Evolutionary conservation across 2,113 vertebrate species (phyloP), one percentile per base, ranked within the genome.

Genomic region (Geococcyx californianus): DNA sequence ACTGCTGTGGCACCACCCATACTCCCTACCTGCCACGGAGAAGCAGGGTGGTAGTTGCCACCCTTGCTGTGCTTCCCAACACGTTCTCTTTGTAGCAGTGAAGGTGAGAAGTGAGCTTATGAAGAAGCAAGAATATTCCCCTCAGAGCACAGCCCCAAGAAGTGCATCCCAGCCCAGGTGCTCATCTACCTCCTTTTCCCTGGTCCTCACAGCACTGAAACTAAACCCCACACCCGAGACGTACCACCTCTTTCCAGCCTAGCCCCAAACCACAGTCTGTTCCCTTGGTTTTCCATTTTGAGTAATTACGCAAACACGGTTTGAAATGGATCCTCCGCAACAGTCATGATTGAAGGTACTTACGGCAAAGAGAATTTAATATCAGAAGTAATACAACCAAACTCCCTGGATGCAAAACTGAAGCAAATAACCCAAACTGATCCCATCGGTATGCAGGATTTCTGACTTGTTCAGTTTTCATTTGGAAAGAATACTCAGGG

Each of bases 21-120:
- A 12, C 36, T 58, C 58, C n/a, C 33, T 66, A 51, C 9, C 7
- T 0, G 0, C 17, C 20, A 11, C 1, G 1, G 38, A 67, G 52
- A 42, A 1, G 4, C 0, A 3, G 24, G 5, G 19, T 18, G 13
- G 7, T 18, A 64, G 36, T 6, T 1, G 31, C 31, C 33, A 33
- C 34, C 9, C 7, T 25, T 3, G 0, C 9, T 3, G 31, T 16
- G 13, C 36, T 82, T 87, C 29, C 56, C 44, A 55, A 29, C 8
- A 34, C 4, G 0, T 10, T 59, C 15, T 31, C 24, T 72, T 90
- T 21, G 34, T 24, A 47, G n/a, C n/a, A 25, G 2, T 0, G 4
- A 51, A 55, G 26, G 16, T 1, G 6, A 55, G 31, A 47, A 25
- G 2, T 24, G 64, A 59, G 55, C 14, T 60, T 66, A 13, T 55